Base-by-base conservation (phyloP, 2,113 vertebrate genomes). In the Cromileptes altivelis region DNA sequence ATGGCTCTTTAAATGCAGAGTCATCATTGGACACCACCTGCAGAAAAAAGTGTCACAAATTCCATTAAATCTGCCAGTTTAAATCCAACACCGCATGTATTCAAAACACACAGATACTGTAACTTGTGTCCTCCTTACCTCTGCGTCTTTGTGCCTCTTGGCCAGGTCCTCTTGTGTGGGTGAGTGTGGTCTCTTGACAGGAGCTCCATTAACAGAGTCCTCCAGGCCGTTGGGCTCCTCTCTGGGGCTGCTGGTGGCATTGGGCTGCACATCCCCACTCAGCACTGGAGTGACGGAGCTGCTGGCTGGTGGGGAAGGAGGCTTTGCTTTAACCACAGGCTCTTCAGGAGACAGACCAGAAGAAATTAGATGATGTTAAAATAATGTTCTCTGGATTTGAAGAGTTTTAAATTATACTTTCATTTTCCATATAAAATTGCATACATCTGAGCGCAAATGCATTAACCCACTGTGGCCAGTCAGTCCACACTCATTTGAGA, bases 91-190 rank as follows among this genome's bases (percentile, higher is more conserved):
- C 12, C 15, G 27, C 60, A n/a, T 60, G 4, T 7, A 56, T 60
- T 60, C 0, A 40, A 27, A 15, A 47, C 19, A 40, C 3, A 25
- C 8, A 17, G 30, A 37, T 10, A 27, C 7, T 0, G 40, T 67
- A 49, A 13, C 25, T 18, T 15, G 30, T 18, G 30, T 10, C 3
- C 49, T 21, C 37, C 57, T 85, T 5, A 92, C 93, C 42, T 94
- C 93, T 0, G 91, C 12, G 1, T 97, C 95, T 91, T 94, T 96
- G 62, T 92, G 81, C 70, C 95, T 96, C 92, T 96, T 97, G 18
- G 94, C 88, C 60, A 85, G 81, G 19, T 96, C 96, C 86, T 96
- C 96, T 0, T 92, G 45, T 11, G 94, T 77, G 47, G 96, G 96
- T 0, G 96, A 97, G 71, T 89, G 95, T 40, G 94, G 94, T 76